Evolutionary conservation across 2,888 invertebrate species (phyloP).

Genomic region (Tiliacea aurago): DNA sequence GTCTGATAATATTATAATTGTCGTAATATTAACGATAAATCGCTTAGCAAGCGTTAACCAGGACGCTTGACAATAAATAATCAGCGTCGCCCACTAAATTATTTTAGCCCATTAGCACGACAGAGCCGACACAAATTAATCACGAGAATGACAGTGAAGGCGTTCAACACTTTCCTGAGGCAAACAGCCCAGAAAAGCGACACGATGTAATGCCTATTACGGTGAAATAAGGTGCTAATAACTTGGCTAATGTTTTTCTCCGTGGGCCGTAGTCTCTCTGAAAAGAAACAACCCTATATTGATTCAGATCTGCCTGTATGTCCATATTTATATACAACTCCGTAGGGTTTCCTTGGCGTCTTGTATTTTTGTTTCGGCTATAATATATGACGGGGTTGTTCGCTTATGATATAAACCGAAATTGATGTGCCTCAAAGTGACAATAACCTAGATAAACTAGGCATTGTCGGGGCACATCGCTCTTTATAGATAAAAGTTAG

Average conservation of each 20-base stretch:
- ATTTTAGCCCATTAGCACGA: constrained; percentile 89
- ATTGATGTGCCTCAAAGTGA: constrained; percentile 37
- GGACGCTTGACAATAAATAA: constrained; percentile 83
- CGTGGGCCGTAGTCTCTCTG: constrained; percentile 7
- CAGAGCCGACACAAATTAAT: constrained; percentile 88
- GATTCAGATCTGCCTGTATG: constrained; percentile 11
- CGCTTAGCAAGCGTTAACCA: constrained; percentile 75
- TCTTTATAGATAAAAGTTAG: constrained; percentile 49
- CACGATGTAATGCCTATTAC: constrained; percentile 60
- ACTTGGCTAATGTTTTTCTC: constrained; percentile 38
- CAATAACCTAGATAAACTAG: constrained; percentile 44
- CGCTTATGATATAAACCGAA: constrained; percentile 37
- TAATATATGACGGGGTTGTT: constrained; percentile 34
- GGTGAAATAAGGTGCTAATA: constrained; percentile 52
- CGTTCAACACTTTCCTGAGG: constrained; percentile 86
- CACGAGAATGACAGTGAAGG: constrained; percentile 87
- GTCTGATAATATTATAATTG: constrained; percentile 54
- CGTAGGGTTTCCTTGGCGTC: constrained; percentile 10
- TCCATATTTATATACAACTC: constrained; percentile 27
- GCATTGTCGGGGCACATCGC: constrained; percentile 21
- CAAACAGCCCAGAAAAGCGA: constrained; percentile 69
- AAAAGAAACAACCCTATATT: constrained; percentile 38
- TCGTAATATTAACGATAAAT: constrained; percentile 77
- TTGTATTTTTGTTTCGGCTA: constrained; percentile 35
- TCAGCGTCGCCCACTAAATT: constrained; percentile 87